Conservation (phyloP, 2,797 vertebrate genomes). For the Anguilla pacifica region DNA sequence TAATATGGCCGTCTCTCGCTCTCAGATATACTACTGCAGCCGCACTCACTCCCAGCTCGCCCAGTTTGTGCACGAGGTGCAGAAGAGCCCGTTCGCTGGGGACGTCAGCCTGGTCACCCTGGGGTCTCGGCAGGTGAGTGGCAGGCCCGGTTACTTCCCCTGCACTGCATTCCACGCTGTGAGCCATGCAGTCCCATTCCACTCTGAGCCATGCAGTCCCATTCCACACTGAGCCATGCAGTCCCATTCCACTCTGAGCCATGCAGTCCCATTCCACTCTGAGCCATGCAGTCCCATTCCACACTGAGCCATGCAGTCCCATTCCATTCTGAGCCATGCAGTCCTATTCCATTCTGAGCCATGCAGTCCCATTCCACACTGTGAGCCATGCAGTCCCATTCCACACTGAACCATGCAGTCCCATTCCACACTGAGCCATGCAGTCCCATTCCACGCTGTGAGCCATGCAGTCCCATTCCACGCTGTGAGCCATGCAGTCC, state of each 20-base stretch:
- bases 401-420: neutral
- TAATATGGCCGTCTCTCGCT: neutral
- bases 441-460: neutral
- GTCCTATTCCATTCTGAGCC: neutral
- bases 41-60: constrained; percentile 96
- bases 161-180: neutral
- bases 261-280: neutral
- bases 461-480: neutral
- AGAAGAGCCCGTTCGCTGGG: constrained; percentile 89
- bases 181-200: neutral
- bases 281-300: neutral
- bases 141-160: neutral
- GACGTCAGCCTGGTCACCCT: constrained; percentile 82
- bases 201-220: neutral
- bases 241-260: neutral
- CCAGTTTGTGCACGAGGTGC: constrained; percentile 93
- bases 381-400: neutral
- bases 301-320: neutral
- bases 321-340: neutral
- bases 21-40: constrained; percentile 97
- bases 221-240: neutral
- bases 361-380: neutral
- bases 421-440: neutral
- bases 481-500: neutral
- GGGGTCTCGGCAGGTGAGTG: constrained; percentile 87